phyloP scores from a whole-genome alignment of 2,113 vertebrate species.

The Phasianus colchicus region DNA sequence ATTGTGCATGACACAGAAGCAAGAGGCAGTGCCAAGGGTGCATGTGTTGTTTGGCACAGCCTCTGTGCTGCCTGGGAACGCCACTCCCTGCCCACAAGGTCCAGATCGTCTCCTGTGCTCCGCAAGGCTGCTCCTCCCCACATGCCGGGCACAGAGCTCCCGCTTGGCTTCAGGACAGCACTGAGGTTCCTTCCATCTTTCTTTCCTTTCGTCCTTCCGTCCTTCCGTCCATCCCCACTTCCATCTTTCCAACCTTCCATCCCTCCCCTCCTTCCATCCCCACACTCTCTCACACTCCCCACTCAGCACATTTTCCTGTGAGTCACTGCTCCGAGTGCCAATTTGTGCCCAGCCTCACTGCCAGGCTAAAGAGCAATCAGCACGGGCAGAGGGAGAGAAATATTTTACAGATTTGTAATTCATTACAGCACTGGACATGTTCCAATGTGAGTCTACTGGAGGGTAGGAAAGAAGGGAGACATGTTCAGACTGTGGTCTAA shows the following conservation, averaged over 20 bases:
- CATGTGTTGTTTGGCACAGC: conserved; percentile 26
- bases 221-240: too few relatives aligned
- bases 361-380: conserved; percentile 33
- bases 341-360: not conserved
- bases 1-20: not conserved
- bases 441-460: not conserved
- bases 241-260: not conserved
- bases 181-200: not conserved
- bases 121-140: not conserved
- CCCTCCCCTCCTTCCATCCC: not conserved
- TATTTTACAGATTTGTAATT: conserved; percentile 51
- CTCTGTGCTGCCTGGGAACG: rapidly evolving
- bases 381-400: conserved; percentile 16
- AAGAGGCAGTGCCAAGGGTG: not conserved
- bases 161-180: not conserved
- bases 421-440: conserved; percentile 24
- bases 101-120: not conserved
- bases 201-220: too few relatives aligned
- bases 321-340: not conserved
- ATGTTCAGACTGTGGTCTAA: conserved; percentile 28
- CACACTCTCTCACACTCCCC: not conserved
- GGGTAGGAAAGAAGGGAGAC: conserved; percentile 2
- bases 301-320: rapidly evolving
- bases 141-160: not conserved
- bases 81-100: not conserved